Conservation (phyloP, 2,113 vertebrate species). For the Phodopus roborovskii region DNA sequence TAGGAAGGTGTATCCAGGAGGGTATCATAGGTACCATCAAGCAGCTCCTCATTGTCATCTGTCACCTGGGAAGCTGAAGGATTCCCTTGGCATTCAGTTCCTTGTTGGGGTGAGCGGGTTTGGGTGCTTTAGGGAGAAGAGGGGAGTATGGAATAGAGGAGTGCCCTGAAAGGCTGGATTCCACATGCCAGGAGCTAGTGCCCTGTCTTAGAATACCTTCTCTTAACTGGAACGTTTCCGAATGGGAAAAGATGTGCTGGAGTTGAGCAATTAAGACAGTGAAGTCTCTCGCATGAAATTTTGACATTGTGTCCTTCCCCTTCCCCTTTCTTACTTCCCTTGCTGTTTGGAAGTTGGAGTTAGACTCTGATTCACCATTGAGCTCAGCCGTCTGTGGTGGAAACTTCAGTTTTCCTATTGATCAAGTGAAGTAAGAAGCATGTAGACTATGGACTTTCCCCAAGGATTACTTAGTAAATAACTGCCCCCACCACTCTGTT, state of each 20-base stretch:
- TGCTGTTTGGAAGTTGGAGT: background rate
- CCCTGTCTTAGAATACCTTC: background rate
- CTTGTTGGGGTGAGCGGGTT: background rate
- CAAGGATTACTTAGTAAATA: background rate
- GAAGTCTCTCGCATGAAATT: background rate
- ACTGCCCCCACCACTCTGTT: accelerated
- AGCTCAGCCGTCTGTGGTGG: background rate
- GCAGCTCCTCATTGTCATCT: background rate
- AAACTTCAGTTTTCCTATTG: background rate
- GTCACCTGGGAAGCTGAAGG: background rate
- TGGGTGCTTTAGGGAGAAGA: background rate
- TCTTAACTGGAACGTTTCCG: background rate
- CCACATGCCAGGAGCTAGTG: background rate
- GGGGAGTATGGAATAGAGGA: background rate
- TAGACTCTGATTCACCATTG: background rate
- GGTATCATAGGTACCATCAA: background rate
- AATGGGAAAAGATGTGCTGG: background rate
- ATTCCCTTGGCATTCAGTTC: background rate
- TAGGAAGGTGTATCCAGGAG: background rate
- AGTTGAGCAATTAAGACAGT: background rate
- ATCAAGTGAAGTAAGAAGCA: background rate
- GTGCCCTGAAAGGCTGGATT: background rate
- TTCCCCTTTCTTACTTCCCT: background rate
- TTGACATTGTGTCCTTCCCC: background rate
- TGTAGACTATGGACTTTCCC: background rate